Conservation (phyloP, 2,888 invertebrate genomes). For the Andrena hattorfiana region DNA sequence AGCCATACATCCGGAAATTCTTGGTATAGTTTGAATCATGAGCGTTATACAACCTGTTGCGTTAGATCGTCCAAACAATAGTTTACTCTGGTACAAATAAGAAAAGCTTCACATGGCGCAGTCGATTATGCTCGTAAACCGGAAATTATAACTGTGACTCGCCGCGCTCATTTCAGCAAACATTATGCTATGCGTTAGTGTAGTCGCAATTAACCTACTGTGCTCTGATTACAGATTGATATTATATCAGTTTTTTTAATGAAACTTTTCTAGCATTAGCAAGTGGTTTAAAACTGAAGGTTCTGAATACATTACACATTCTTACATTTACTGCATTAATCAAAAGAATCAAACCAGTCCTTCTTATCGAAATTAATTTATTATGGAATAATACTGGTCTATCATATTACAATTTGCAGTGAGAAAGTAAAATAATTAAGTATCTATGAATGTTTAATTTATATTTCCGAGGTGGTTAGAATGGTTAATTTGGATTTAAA, state of each 20-base stretch:
- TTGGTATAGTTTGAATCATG: slow-evolving; percentile 49
- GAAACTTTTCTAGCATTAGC: no score
- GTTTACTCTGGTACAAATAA: slow-evolving; percentile 13
- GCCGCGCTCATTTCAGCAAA: neutral
- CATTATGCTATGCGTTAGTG: neutral
- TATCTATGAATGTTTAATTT: no score
- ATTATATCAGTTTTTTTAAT: neutral
- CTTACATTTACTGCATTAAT: no score
- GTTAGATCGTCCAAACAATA: slow-evolving; percentile 34
- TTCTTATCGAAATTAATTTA: no score
- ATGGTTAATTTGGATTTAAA: no score
- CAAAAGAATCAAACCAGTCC: no score
- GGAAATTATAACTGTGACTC: slow-evolving; percentile 36
- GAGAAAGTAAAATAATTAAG: no score
- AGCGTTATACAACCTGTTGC: slow-evolving; percentile 50
- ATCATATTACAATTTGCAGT: no score
- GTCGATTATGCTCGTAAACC: slow-evolving; percentile 18
- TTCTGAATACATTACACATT: no score
- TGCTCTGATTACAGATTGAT: neutral
- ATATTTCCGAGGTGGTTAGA: no score
- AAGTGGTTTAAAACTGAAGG: no score
- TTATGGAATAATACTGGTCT: no score
- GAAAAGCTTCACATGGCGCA: slow-evolving; percentile 10
- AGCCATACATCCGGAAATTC: slow-evolving; percentile 49
- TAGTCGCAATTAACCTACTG: slow-evolving; percentile 13